These are phyloP conservation scores for Drosophila ironensis DNA, from an alignment of 1,140 invertebrate genomes.

Conservation along the genomic window DNA sequence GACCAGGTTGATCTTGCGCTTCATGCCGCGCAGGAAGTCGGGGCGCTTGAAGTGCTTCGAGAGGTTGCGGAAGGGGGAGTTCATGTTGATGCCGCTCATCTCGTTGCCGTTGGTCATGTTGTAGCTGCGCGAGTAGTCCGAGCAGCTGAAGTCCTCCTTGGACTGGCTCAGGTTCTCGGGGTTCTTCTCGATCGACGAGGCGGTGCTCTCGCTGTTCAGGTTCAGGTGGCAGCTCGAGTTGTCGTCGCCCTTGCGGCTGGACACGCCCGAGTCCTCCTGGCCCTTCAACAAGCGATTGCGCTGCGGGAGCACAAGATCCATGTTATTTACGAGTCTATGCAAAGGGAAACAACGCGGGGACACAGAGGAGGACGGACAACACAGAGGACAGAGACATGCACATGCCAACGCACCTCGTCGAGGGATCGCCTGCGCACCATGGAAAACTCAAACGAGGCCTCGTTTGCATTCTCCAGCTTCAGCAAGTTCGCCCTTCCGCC, in stretches of 20 bases:
- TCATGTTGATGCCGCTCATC: constrained; percentile 74
- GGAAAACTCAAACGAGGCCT: constrained; percentile 76
- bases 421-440: constrained; percentile 77
- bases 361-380: constrained; percentile 2
- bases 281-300: constrained; percentile 63
- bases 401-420: constrained; percentile 70
- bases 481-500: constrained; percentile 42
- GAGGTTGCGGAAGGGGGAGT: constrained; percentile 73
- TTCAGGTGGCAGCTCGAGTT: constrained; percentile 64
- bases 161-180: constrained; percentile 71
- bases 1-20: constrained; percentile 84
- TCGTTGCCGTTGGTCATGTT: constrained; percentile 73
- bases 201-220: constrained; percentile 66
- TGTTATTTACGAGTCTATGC: not conserved
- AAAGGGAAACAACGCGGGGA: not conserved
- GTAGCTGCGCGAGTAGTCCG: constrained; percentile 75
- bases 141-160: constrained; percentile 75
- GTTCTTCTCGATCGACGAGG: constrained; percentile 77
- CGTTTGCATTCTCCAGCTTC: constrained; percentile 62
- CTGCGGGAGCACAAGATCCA: constrained; percentile 10
- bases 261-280: constrained; percentile 78
- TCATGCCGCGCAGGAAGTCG: constrained; percentile 82
- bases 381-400: constrained; percentile 20
- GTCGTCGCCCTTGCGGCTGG: constrained; percentile 75
- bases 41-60: constrained; percentile 79